A percentile compares a stretch with the other conserved stretches of the same genome.
These are phyloP conservation scores for Megamerina dolium DNA, from an alignment of 2,888 invertebrate species.

Conservation along the genomic window DNA sequence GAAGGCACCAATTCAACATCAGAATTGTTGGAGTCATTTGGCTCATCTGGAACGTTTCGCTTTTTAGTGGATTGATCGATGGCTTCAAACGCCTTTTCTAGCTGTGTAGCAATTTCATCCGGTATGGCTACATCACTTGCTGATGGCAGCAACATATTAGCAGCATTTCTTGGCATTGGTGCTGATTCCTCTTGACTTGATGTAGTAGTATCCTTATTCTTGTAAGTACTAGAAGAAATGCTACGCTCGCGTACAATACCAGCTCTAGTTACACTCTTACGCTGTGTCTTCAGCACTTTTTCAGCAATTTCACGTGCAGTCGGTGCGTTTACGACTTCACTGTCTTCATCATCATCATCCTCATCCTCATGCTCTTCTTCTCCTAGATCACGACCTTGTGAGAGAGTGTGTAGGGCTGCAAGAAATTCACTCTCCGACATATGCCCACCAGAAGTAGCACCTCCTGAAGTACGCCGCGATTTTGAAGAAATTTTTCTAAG, in stretches of 20 bases:
- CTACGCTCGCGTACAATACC: not conserved
- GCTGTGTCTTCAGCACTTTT: constrained; percentile 24
- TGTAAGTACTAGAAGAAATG: not conserved
- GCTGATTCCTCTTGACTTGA: not conserved
- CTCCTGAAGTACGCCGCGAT: constrained; percentile 1
- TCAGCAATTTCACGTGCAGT: constrained; percentile 43
- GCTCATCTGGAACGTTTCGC: constrained; percentile 10
- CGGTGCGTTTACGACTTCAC: constrained; percentile 29
- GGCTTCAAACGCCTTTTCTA: constrained; percentile 24
- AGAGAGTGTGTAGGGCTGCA: constrained; percentile 28
- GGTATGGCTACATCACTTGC: constrained; percentile 20
- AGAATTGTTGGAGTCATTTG: constrained; percentile 13
- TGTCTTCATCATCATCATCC: constrained; percentile 23
- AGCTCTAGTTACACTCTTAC: not conserved
- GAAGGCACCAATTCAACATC: constrained; percentile 10
- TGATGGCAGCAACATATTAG: not conserved
- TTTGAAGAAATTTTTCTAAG: not conserved
- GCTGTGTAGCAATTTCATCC: constrained; percentile 14
- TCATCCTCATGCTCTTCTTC: constrained; percentile 1
- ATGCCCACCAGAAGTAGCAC: constrained; percentile 4
- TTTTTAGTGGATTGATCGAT: constrained; percentile 21
- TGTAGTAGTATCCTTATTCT: not conserved
- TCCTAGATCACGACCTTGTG: constrained; percentile 20
- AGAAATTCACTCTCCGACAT: constrained; percentile 35
- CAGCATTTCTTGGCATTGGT: not conserved